Base-by-base conservation (phyloP, 2,888 invertebrate genomes). In the Panorpa germanica region DNA sequence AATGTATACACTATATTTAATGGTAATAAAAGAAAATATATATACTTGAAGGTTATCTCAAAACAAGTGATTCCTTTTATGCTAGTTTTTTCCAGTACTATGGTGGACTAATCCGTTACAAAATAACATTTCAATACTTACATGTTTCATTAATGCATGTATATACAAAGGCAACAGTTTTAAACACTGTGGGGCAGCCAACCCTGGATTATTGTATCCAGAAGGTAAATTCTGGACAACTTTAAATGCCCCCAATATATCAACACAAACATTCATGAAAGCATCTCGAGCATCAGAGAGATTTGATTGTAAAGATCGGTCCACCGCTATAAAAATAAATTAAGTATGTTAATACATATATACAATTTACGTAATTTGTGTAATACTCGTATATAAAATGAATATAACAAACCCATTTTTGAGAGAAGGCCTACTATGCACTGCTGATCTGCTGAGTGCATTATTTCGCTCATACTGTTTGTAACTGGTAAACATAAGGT, bases 241-340 rank as follows among this genome's bases (percentile, higher is more conserved):
- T 46, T 71, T 71, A 47, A 71, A 85, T 33, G 82, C 70, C 36
- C 71, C 68, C 28, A 88, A 54, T 37, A 83, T 76, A 61, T 98
- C 98, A 34, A 90, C 72, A 2, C 81, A 86, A 14, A 88, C 91
- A 58, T 93, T 96, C 41, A 91, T 80, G 32, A 98, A 70, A 8
- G 96, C 98, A 52, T 98, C 98, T 23, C 93, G 65, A 1, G 96
- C 95, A 54, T 98, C 96, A 5, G 76, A 63, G 47, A 96, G 59
- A 28, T 80, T 86, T 15, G 86, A 76, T 23, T 77, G 66, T 43
- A 80, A 62, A 37, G 85, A 82, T 25, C 91, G 67, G 54, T 98
- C 96, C 35, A 90, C 93, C 37, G 93, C 81, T 78, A 50, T 16
- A 40, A 46, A 41, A 34, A 33, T 36, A 22, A 38, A n/a, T n/a